Percentiles rank a stretch among this genome's conserved stretches.
phyloP scores from a whole-genome alignment of 2,888 invertebrate genomes.

The Heliconius ethilla region DNA sequence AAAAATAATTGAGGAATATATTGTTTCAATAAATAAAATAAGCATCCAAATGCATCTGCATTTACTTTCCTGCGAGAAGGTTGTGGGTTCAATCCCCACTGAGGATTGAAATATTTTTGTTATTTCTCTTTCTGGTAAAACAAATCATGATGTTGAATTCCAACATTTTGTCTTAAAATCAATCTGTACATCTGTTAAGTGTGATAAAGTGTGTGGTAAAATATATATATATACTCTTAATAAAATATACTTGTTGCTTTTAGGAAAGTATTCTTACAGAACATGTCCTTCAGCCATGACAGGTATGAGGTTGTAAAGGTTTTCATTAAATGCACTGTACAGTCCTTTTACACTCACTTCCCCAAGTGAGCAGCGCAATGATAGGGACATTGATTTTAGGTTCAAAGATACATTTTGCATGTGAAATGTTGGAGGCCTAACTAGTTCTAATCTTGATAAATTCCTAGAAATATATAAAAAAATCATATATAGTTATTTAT shows the following conservation, averaged over 20 bases:
- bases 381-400: constrained; percentile 71
- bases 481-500: background rate
- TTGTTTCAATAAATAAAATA: constrained; percentile 6
- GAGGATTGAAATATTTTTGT: background rate
- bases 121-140: no score
- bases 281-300: constrained; percentile 77
- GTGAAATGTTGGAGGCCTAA: constrained; percentile 73
- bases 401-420: constrained; percentile 69
- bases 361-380: constrained; percentile 70
- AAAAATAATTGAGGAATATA: background rate
- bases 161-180: no score
- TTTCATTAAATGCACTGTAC: constrained; percentile 77
- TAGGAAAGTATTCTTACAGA: constrained; percentile 61
- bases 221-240: no score
- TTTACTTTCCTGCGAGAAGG: background rate
- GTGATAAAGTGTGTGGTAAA: no score
- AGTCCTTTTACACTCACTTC: constrained; percentile 73
- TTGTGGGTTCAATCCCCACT: background rate
- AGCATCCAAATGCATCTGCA: background rate
- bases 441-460: constrained; percentile 67
- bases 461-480: constrained; percentile 56
- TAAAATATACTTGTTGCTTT: background rate
- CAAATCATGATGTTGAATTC: no score
- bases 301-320: constrained; percentile 74
- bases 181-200: no score